Percentiles rank a stretch among this genome's conserved stretches.
Evolutionary conservation across 2,888 invertebrate genomes (phyloP).

Genomic region (Diaperis boleti): DNA sequence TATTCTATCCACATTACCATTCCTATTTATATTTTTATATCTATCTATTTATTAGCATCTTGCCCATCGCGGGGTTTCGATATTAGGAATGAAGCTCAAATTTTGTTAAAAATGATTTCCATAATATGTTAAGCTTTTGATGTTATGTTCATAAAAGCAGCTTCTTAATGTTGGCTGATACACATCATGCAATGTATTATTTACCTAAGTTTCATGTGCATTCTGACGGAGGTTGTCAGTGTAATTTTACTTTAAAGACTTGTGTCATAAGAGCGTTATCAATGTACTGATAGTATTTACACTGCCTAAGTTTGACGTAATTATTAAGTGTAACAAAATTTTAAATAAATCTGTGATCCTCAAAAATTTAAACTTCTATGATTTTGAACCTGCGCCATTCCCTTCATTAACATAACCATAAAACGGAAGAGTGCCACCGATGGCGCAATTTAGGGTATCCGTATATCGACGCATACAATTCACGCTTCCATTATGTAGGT

Average conservation of each 20-base stretch:
- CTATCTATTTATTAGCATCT: constrained; percentile 30
- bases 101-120: not conserved
- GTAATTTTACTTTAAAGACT: constrained; percentile 27
- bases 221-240: constrained; percentile 15
- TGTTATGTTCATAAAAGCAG: constrained; percentile 29
- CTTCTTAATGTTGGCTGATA: constrained; percentile 37
- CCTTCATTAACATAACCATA: not conserved
- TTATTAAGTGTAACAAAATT: constrained; percentile 63
- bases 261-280: constrained; percentile 34
- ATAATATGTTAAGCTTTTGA: constrained; percentile 31
- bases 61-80: not conserved
- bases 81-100: constrained; percentile 23
- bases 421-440: too few species aligned
- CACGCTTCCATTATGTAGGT: too few species aligned
- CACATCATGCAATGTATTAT: constrained; percentile 15
- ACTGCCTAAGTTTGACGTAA: constrained; percentile 62
- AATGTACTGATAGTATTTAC: constrained; percentile 55
- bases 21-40: constrained; percentile 36
- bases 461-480: too few species aligned
- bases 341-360: constrained; percentile 67
- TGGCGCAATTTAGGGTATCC: too few species aligned
- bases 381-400: not conserved
- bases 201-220: constrained; percentile 14
- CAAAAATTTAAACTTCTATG: constrained; percentile 19
- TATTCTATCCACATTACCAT: constrained; percentile 28